Conservation (phyloP, 2,113 vertebrate species). For the Scopus umbretta region DNA sequence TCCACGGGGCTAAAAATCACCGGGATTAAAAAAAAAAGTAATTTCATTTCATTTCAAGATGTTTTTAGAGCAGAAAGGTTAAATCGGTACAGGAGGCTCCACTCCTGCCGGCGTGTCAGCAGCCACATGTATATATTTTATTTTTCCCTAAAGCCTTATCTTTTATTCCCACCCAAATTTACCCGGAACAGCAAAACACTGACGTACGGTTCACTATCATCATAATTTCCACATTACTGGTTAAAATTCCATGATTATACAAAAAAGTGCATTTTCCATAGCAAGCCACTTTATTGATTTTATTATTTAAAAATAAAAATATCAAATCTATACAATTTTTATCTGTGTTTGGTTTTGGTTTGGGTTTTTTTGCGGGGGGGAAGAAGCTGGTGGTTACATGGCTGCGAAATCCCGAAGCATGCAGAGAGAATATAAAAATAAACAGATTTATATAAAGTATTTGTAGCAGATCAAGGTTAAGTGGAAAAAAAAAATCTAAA, state of each 20-base stretch:
- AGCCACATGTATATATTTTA: rapidly evolving
- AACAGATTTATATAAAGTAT: not conserved
- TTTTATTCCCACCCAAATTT: not conserved
- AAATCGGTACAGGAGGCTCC: rapidly evolving
- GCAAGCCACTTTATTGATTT: not conserved
- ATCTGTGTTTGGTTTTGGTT: not conserved
- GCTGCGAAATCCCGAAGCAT: not conserved
- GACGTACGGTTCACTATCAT: rapidly evolving
- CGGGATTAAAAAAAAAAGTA: not conserved
- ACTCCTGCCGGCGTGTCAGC: rapidly evolving
- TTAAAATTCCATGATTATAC: not conserved
- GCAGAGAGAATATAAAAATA: not conserved
- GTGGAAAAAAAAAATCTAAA: not conserved
- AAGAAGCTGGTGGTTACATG: not conserved
- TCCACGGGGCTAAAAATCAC: not conserved
- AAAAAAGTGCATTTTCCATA: not conserved
- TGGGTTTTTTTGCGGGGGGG: not conserved
- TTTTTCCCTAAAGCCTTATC: not conserved
- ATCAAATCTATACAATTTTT: not conserved
- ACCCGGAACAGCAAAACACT: rapidly evolving
- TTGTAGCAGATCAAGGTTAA: not conserved
- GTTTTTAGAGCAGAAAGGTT: not conserved
- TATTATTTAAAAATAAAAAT: not conserved
- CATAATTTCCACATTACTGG: not conserved
- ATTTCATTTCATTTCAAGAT: not conserved